phyloP scores from a whole-genome alignment of 2,888 invertebrate genomes.

The Apotomis turbidana region DNA sequence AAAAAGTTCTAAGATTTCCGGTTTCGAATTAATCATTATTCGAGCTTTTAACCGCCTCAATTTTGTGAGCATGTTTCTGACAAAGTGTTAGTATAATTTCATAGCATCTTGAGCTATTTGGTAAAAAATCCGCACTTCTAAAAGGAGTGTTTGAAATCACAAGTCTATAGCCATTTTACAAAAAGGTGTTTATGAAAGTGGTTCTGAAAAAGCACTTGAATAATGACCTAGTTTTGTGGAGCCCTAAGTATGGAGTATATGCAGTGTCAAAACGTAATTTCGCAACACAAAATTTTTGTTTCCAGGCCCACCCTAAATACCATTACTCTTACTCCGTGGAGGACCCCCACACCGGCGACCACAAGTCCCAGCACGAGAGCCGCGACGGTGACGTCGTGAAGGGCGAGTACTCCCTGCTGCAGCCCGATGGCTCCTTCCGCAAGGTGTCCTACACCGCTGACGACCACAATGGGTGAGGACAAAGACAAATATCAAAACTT shows the following conservation, averaged over 20 bases:
- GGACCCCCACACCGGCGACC: slow-evolving; percentile 85
- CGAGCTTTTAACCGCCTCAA: no score
- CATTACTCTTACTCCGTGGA: slow-evolving; percentile 85
- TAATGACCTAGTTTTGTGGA: no score
- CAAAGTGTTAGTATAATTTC: no score
- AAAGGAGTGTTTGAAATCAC: no score
- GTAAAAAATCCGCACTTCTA: no score
- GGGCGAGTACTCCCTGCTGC: slow-evolving; percentile 86
- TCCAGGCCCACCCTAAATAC: slow-evolving; percentile 84
- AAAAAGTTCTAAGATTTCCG: background rate
- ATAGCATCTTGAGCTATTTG: no score
- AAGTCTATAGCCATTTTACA: no score
- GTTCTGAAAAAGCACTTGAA: no score
- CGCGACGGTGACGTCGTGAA: slow-evolving; percentile 86
- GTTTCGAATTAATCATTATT: no score
- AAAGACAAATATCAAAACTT: slow-evolving; percentile 23
- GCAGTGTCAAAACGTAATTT: background rate
- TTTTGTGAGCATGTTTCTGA: no score
- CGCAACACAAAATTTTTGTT: slow-evolving; percentile 22
- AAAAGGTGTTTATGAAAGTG: no score
- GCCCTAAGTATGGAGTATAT: background rate
- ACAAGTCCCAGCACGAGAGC: slow-evolving; percentile 84
- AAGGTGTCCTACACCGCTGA: slow-evolving; percentile 85
- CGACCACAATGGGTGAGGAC: slow-evolving; percentile 80
- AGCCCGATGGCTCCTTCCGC: slow-evolving; percentile 85